Evolutionary conservation across 2,797 vertebrate genomes (phyloP).

Genomic region (Phataginus tetradactyla): DNA sequence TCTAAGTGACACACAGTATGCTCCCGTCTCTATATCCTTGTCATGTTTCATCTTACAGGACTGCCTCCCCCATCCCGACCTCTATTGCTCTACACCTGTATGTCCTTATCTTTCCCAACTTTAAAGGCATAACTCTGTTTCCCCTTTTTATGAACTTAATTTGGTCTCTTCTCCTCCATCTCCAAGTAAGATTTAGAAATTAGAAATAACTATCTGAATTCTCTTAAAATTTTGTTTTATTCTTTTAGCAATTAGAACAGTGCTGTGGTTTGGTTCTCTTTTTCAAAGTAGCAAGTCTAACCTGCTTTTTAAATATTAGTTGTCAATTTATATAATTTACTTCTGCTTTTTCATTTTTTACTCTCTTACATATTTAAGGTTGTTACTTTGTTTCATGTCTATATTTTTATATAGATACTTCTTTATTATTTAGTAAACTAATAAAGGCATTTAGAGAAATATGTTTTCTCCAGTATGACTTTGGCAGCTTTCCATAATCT

Average conservation of each 20-base stretch:
- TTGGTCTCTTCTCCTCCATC: not conserved
- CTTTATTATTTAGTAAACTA: constrained; percentile 57
- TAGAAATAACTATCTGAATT: not conserved
- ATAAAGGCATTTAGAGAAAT: constrained; percentile 47
- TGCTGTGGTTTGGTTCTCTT: constrained; percentile 22
- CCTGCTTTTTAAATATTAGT: constrained; percentile 52
- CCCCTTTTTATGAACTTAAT: not conserved
- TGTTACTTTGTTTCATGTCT: constrained; percentile 3
- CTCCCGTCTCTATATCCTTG: not conserved
- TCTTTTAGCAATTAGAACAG: not conserved
- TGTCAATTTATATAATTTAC: constrained; percentile 30
- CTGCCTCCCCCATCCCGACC: not conserved
- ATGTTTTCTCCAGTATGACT: constrained; percentile 49
- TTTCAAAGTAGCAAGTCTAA: constrained; percentile 36
- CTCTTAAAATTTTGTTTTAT: not conserved
- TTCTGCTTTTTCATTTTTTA: constrained; percentile 31
- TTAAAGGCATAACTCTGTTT: not conserved
- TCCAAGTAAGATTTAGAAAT: constrained; percentile 46
- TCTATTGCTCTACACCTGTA: not conserved
- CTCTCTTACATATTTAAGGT: constrained; percentile 17
- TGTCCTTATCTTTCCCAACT: not conserved
- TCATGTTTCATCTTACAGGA: not conserved
- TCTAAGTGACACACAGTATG: not conserved
- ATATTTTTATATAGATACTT: not conserved
- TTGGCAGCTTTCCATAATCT: constrained; percentile 47